phyloP scores from a whole-genome alignment of 2,113 vertebrate species.

The Phyllostomus hastatus region DNA sequence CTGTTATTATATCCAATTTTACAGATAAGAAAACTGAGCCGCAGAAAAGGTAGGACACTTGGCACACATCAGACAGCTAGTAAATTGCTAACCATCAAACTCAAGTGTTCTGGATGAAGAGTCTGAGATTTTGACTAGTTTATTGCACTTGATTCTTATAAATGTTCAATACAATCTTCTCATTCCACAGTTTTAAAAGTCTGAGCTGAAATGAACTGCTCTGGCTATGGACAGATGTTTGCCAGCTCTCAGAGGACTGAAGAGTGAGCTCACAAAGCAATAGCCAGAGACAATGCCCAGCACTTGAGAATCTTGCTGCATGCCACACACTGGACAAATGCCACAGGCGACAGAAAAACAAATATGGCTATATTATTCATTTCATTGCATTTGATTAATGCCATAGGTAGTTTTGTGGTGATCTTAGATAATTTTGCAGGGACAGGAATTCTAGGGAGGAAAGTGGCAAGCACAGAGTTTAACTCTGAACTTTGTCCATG shows the following conservation, averaged over 20 bases:
- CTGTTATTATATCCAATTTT: neutral
- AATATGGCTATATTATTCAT: neutral
- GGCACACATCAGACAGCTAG: neutral
- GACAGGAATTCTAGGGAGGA: neutral
- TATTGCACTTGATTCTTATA: neutral
- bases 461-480: neutral
- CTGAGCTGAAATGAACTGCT: neutral
- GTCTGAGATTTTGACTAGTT: neutral
- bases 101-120: neutral
- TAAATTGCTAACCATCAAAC: neutral
- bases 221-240: neutral
- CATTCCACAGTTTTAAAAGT: neutral
- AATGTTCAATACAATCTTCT: neutral
- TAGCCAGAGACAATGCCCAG: neutral
- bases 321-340: neutral
- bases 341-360: neutral
- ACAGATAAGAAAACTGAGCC: slow-evolving; percentile 12
- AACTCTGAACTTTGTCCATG: neutral
- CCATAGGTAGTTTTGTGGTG: neutral
- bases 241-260: neutral
- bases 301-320: neutral
- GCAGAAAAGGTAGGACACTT: neutral
- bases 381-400: neutral
- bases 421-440: neutral
- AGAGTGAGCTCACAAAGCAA: neutral